Conservation (phyloP, 2,888 invertebrate species). For the Caradrina kadenii region DNA sequence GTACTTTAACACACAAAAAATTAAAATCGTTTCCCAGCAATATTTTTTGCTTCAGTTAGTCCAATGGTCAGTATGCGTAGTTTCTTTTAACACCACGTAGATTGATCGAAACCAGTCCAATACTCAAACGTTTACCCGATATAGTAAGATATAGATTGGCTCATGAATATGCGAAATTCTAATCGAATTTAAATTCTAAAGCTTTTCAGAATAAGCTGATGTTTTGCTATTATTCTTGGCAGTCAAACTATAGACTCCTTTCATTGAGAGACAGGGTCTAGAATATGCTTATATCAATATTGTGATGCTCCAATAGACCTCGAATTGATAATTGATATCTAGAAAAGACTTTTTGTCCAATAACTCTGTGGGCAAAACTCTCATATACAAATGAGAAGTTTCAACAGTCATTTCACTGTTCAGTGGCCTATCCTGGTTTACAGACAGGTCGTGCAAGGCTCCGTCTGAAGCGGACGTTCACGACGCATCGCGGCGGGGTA, state of each 20-base stretch:
- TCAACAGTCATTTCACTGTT: conserved; percentile 7
- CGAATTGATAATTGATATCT: not conserved
- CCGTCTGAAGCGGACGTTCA: conserved; percentile 15
- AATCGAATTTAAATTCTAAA: not conserved
- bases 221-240: too few species aligned
- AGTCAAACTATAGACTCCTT: not conserved
- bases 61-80: too few species aligned
- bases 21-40: too few species aligned
- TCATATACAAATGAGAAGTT: not conserved
- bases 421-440: conserved; percentile 34
- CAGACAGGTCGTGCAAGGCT: conserved; percentile 31
- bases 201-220: conserved; percentile 7
- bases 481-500: conserved; percentile 43
- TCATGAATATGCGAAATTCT: not conserved
- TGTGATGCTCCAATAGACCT: not conserved
- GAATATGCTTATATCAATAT: not conserved
- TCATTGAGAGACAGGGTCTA: not conserved
- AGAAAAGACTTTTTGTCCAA: not conserved
- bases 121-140: not conserved
- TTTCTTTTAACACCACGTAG: not conserved
- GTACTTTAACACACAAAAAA: too few species aligned
- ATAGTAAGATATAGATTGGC: not conserved
- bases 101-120: not conserved
- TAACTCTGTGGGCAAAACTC: not conserved
- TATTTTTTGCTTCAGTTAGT: too few species aligned